Base-by-base conservation (phyloP, 37 sponge, comb jelly and placozoan genomes). In the Halichondria panicea region DNA sequence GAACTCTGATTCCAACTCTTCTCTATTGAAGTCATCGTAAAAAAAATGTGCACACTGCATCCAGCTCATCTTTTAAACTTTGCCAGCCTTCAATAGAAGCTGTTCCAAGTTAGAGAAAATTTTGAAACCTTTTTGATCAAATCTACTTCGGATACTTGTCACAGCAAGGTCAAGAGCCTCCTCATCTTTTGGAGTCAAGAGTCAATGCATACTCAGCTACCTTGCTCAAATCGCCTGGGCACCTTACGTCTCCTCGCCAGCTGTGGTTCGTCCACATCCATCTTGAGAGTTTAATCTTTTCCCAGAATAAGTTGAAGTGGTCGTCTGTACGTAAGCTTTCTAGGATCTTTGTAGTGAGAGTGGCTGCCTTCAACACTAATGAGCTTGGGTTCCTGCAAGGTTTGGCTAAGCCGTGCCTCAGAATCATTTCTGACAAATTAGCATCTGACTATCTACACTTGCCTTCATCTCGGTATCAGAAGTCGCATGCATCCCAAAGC, bases 321-420 rank as follows among this genome's bases (percentile, higher is more conserved):
- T 43, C 52, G 42, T 87, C 84, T 32, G 63, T 59, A 42, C 76
- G 43, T 75, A 91, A 55, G 19, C 56, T 27, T 68, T 87, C 36
- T 42, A 91, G 84, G 22, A 84, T 87, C 37, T 78, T 78, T 4
- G 79, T 68, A 34, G 88, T 91, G 41, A 91, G 79, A 70, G 69
- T 82, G 44, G 92, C 83, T 32, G 44, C 92, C 92, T 91, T 87
- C 88, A 40, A 79, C 64, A 41, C 80, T 75, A 57, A 88, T 87
- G 9, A 91, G 63, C 43, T 78, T 52, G 33, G 91, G 78, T 33
- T 85, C 24, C 58, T 90, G 87, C 38, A 91, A 63, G 28, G 88
- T 78, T 70, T 83, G 63, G 74, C 82, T 90, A 36, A 90, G 84
- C 69, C 52, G 72, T 90, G 91, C 19, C 75, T 58, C 24, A 91